These are phyloP conservation scores for Macroglossus sobrinus DNA, from an alignment of 2,113 vertebrate genomes.

Conservation along the genomic window DNA sequence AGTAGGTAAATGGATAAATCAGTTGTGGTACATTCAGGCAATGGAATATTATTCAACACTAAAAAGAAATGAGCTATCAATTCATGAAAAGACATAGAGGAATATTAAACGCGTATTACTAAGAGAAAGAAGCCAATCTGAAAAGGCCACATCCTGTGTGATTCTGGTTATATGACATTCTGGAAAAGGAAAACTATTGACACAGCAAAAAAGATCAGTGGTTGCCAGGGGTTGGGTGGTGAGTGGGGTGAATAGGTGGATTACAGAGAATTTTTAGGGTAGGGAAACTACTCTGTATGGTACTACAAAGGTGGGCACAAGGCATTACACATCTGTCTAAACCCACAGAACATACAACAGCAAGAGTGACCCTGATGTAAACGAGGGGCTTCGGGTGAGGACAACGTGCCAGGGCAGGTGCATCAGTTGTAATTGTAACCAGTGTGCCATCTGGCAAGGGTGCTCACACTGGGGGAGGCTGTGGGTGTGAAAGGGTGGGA, in stretches of 20 bases:
- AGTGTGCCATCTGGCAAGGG: too few relatives aligned
- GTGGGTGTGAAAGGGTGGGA: too few relatives aligned
- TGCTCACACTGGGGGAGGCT: not conserved
- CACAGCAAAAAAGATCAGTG: not conserved
- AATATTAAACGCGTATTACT: not conserved
- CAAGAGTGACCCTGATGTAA: not conserved
- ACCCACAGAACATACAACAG: not conserved
- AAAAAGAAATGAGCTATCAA: not conserved
- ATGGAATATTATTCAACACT: not conserved
- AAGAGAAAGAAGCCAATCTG: not conserved
- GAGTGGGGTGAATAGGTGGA: not conserved
- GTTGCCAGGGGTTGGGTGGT: not conserved
- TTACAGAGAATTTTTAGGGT: not conserved
- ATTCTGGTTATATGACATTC: not conserved
- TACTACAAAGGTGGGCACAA: not conserved
- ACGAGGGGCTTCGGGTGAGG: not conserved
- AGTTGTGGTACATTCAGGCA: not conserved
- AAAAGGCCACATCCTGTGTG: not conserved
- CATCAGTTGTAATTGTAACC: not conserved
- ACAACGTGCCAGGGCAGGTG: too few relatives aligned
- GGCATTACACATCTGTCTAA: not conserved
- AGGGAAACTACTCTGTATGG: not conserved
- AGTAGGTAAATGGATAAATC: not conserved
- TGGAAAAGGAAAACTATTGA: not conserved
- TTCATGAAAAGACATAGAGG: not conserved